Conservation (phyloP, 1,140 invertebrate species). For the Drosophila parabipectinata region DNA sequence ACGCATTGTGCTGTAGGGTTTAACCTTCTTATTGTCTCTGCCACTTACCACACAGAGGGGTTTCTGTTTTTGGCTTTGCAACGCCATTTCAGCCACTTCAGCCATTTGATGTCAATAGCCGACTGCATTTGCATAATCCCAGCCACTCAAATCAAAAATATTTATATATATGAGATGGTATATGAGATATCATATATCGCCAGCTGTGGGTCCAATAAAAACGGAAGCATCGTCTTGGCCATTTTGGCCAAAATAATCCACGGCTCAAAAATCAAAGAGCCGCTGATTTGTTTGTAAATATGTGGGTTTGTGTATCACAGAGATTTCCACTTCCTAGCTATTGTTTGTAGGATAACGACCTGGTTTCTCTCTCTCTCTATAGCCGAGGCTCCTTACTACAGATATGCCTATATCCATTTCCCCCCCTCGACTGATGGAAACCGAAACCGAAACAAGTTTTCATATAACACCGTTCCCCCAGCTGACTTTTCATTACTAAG, state of each 20-base stretch:
- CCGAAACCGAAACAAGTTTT: slow-evolving; percentile 70
- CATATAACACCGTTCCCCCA: slow-evolving; percentile 73
- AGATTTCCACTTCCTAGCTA: slow-evolving; percentile 70
- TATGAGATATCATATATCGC: slow-evolving; percentile 22
- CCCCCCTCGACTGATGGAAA: slow-evolving; percentile 14
- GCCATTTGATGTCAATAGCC: slow-evolving; percentile 26
- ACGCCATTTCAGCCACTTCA: slow-evolving; percentile 14
- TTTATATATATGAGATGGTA: background rate
- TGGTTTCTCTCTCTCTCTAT: slow-evolving; percentile 38
- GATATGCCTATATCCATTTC: background rate
- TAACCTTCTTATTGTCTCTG: slow-evolving; percentile 73
- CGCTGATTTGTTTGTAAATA: slow-evolving; percentile 12
- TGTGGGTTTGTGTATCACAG: slow-evolving; percentile 60
- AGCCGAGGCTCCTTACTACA: slow-evolving; percentile 13
- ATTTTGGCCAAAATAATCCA: slow-evolving; percentile 6
- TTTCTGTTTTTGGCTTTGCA: slow-evolving; percentile 46
- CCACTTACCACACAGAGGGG: slow-evolving; percentile 61
- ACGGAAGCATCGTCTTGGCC: slow-evolving; percentile 23
- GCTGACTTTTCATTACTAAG: slow-evolving; percentile 78
- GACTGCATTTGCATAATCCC: slow-evolving; percentile 39
- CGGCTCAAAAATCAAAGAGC: slow-evolving; percentile 30
- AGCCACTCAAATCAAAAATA: slow-evolving; percentile 26
- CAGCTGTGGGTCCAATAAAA: slow-evolving; percentile 23
- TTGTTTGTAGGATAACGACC: slow-evolving; percentile 78
- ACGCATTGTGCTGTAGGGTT: slow-evolving; percentile 40